These are phyloP conservation scores for Trachops cirrhosus DNA, from an alignment of 2,797 vertebrate genomes.

Conservation along the genomic window DNA sequence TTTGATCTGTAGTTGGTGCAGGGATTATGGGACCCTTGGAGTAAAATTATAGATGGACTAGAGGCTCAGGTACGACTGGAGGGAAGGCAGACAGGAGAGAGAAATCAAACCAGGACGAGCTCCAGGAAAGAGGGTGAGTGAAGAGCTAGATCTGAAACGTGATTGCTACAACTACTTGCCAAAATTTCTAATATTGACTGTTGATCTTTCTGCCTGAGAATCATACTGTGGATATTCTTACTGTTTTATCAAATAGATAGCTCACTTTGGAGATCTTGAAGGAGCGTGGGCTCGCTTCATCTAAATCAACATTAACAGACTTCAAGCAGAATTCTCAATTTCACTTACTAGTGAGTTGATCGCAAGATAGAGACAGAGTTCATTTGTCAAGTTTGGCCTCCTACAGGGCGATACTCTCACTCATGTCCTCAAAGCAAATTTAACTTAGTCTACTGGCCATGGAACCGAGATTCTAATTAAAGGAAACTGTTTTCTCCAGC, in stretches of 20 bases:
- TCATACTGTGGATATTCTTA: slow-evolving; percentile 55
- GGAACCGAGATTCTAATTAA: slow-evolving; percentile 63
- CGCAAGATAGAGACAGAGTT: slow-evolving; percentile 73
- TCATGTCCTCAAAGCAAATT: slow-evolving; percentile 78
- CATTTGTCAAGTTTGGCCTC: slow-evolving; percentile 77
- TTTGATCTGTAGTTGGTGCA: slow-evolving; percentile 47
- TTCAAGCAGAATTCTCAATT: slow-evolving; percentile 77
- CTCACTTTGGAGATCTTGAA: slow-evolving; percentile 72
- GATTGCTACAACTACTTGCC: slow-evolving; percentile 62
- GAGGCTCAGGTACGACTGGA: not conserved
- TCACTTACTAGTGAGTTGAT: slow-evolving; percentile 72
- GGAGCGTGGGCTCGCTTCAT: slow-evolving; percentile 59
- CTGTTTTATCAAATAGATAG: slow-evolving; percentile 74
- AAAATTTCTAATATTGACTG: slow-evolving; percentile 76
- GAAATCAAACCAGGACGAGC: slow-evolving; percentile 27
- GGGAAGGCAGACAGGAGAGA: slow-evolving; percentile 1
- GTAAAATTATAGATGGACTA: slow-evolving; percentile 5
- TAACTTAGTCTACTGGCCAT: slow-evolving; percentile 52
- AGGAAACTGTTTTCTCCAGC: slow-evolving; percentile 58
- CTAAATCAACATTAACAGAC: slow-evolving; percentile 80
- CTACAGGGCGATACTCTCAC: slow-evolving; percentile 61
- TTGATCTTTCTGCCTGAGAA: slow-evolving; percentile 73
- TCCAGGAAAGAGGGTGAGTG: not conserved
- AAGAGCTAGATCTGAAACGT: slow-evolving; percentile 27
- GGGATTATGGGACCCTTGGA: not conserved